Evolutionary conservation across 2,888 invertebrate species (phyloP), one percentile per base, ranked within the genome.

Genomic region (Gandaritis pyraliata): DNA sequence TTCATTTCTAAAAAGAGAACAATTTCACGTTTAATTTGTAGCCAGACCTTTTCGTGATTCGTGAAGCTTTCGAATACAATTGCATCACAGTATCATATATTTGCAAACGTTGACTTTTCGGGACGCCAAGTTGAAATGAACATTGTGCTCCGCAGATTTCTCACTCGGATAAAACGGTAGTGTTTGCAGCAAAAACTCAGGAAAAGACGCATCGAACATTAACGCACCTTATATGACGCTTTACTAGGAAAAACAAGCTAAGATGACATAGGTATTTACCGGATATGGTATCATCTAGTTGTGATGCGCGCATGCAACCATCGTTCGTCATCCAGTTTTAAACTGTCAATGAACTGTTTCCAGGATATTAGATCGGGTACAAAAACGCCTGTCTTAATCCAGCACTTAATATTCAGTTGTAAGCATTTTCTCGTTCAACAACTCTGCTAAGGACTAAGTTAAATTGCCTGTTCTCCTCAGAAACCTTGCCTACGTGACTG

Each of bases 161-260:
- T 55, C 52, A 43, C 29, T 55, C 16, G 51, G 16, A 58, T 50
- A 45, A 56, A 53, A 58, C 58, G 16, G 51, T 61, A 58, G 48
- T 50, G 45, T 41, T 48, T 10, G 38, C 33, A 41, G 55, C 48
- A 69, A 69, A 69, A 65, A 64, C 56, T 15, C 18, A 56, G 66
- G 64, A 64, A 69, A 61, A 64, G 39, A 61, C 67, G 65, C 67
- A 64, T 61, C 46, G 30, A 59, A 61, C 63, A 64, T 66, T 66
- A 69, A 50, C 66, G 64, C 53, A 64, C 67, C 67, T 60, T 67
- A 59, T 64, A 61, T 53, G 64, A 63, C 64, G 46, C 60, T 60
- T 54, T 47, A 66, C 65, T 60, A 46, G 64, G 62, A 63, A 67
- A 69, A 68, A 64, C 64, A 64, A 66, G 60, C 46, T 46, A 41